Evolutionary conservation across 2,113 vertebrate species (phyloP).

Genomic region (Kryptolebias marmoratus): DNA sequence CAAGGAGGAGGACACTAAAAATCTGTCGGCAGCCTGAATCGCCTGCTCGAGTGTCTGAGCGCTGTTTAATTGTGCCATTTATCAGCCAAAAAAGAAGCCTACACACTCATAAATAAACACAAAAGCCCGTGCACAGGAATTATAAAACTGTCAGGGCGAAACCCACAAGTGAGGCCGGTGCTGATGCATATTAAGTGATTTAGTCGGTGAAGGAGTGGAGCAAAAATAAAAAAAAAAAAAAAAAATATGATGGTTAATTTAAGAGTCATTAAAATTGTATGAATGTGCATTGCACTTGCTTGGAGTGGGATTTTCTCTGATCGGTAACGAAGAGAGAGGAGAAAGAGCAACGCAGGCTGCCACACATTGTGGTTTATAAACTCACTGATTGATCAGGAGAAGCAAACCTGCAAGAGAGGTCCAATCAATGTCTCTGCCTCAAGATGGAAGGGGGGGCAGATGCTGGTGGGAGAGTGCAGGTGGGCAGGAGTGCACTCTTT

Average conservation of each 20-base stretch:
- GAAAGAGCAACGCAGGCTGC: constrained; percentile 79
- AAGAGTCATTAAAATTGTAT: constrained; percentile 84
- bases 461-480: constrained; percentile 22
- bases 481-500: constrained; percentile 40
- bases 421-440: constrained; percentile 65
- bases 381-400: constrained; percentile 74
- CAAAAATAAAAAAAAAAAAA: constrained; percentile 70
- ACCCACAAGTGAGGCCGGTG: constrained; percentile 76
- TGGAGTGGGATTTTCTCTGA: constrained; percentile 80
- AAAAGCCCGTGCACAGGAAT: constrained; percentile 77
- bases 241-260: constrained; percentile 83
- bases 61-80: constrained; percentile 82
- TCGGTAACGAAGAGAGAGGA: constrained; percentile 69
- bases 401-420: constrained; percentile 73
- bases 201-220: constrained; percentile 77
- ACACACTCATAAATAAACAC: constrained; percentile 81
- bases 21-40: constrained; percentile 82
- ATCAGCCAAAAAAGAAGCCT: constrained; percentile 83
- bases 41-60: constrained; percentile 78
- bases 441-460: constrained; percentile 23
- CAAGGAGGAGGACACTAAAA: constrained; percentile 81
- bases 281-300: constrained; percentile 79
- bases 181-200: constrained; percentile 82
- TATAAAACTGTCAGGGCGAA: constrained; percentile 81
- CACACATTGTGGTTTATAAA: constrained; percentile 79